These are phyloP conservation scores for Lepus oiostolus DNA, from an alignment of 2,797 vertebrate genomes.

Conservation along the genomic window DNA sequence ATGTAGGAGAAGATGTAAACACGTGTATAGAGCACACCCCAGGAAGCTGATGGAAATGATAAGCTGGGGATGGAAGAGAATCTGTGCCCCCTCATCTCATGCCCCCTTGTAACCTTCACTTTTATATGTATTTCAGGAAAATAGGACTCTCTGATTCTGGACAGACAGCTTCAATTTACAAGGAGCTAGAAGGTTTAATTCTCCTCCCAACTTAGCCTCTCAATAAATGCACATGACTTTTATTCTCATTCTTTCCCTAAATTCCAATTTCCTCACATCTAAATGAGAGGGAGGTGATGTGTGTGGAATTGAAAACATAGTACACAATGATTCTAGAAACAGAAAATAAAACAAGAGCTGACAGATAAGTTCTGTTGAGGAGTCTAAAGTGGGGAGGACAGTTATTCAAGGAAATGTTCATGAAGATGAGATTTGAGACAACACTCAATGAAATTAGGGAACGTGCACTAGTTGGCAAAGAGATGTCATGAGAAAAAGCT, in stretches of 20 bases:
- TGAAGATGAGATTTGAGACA: slow-evolving; percentile 10
- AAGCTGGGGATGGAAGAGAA: neutral
- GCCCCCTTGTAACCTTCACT: neutral
- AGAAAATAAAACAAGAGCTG: slow-evolving; percentile 37
- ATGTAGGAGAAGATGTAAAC: neutral
- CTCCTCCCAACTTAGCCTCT: neutral
- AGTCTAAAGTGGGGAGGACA: neutral
- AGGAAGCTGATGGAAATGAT: neutral
- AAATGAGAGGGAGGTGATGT: neutral
- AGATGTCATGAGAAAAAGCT: no score
- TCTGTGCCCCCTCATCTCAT: neutral
- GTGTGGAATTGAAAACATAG: neutral
- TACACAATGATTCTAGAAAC: neutral
- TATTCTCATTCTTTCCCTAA: neutral
- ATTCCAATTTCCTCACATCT: neutral
- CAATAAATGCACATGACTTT: neutral
- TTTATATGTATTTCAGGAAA: neutral
- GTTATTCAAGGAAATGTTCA: slow-evolving; percentile 9
- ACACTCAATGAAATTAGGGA: slow-evolving; percentile 13
- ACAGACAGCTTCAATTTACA: neutral
- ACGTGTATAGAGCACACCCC: neutral
- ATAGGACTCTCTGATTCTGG: neutral
- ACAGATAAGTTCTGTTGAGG: slow-evolving; percentile 3
- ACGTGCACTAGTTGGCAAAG: neutral
- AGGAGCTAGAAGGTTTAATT: neutral